phyloP scores from a whole-genome alignment of 2,888 invertebrate genomes.

The Rugalucina vietnamica region DNA sequence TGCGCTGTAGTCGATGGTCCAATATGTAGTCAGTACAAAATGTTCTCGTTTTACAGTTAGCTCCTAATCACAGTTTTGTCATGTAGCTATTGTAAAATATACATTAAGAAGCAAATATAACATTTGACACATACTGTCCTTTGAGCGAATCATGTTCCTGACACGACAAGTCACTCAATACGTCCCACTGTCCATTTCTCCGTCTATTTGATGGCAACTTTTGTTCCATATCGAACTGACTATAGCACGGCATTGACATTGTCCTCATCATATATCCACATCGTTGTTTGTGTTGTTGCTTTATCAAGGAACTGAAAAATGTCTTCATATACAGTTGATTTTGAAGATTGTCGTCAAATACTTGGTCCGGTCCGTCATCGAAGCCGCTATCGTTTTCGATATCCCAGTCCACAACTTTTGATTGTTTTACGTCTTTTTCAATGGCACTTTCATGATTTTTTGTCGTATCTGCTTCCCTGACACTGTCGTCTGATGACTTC shows the following conservation, averaged over 20 bases:
- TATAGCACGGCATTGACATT: not conserved
- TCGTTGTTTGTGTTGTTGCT: not conserved
- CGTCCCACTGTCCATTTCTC: conserved; percentile 5
- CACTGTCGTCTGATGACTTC: not conserved
- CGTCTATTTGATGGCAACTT: not conserved
- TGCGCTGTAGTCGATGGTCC: too few species aligned
- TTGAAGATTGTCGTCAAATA: not conserved
- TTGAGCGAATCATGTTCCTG: not conserved
- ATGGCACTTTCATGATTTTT: not conserved
- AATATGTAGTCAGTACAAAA: too few species aligned
- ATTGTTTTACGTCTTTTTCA: not conserved
- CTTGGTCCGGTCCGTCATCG: not conserved
- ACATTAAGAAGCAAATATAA: not conserved
- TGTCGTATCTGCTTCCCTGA: not conserved
- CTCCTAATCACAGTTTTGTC: too few species aligned
- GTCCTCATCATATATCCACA: not conserved
- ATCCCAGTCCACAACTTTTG: not conserved
- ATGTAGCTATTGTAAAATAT: too few species aligned
- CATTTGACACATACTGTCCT: not conserved
- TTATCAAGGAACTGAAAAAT: not conserved
- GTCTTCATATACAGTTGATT: not conserved
- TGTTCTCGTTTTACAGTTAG: too few species aligned
- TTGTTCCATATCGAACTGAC: not conserved
- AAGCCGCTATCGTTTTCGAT: not conserved
- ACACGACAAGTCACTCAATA: not conserved